A percentile compares a stretch with the other conserved stretches of the same genome.
Evolutionary conservation across 2,113 vertebrate species (phyloP).

Genomic region (Verasper variegatus): DNA sequence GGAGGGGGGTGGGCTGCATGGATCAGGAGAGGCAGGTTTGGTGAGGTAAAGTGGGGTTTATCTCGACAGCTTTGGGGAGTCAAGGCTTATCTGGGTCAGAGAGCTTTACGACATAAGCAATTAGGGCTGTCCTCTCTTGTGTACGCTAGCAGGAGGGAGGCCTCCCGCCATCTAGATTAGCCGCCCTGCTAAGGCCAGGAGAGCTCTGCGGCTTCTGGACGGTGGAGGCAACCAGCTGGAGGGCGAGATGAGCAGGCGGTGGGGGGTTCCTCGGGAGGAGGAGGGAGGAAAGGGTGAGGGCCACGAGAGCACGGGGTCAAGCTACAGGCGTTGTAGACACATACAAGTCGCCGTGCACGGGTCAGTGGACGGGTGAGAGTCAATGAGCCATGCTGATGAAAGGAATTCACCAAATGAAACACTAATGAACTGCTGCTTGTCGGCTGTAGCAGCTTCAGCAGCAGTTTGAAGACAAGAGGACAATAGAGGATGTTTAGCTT

Average conservation of each 20-base stretch:
- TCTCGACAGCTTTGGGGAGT: slow-evolving; percentile 78
- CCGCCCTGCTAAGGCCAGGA: slow-evolving; percentile 49
- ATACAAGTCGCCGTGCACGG: slow-evolving; percentile 4
- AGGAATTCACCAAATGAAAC: slow-evolving; percentile 41
- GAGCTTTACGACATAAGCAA: slow-evolving; percentile 87
- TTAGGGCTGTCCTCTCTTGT: slow-evolving; percentile 77
- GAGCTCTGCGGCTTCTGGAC: slow-evolving; percentile 66
- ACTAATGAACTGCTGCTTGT: slow-evolving; percentile 26
- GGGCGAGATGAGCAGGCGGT: slow-evolving; percentile 51
- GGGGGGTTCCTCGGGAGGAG: neutral
- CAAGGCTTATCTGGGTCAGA: slow-evolving; percentile 83
- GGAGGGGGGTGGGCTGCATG: slow-evolving; percentile 39
- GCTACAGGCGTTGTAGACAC: slow-evolving; percentile 1
- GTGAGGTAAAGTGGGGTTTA: slow-evolving; percentile 86
- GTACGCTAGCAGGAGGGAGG: slow-evolving; percentile 80
- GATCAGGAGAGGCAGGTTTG: slow-evolving; percentile 83
- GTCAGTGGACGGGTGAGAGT: slow-evolving; percentile 49
- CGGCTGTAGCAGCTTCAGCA: slow-evolving; percentile 33
- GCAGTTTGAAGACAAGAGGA: slow-evolving; percentile 17
- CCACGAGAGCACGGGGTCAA: slow-evolving; percentile 52
- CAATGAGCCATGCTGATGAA: slow-evolving; percentile 50
- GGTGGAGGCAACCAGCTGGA: slow-evolving; percentile 71
- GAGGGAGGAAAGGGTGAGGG: neutral
- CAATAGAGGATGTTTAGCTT: slow-evolving; percentile 33
- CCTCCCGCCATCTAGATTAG: slow-evolving; percentile 81